Evolutionary conservation across 2,113 vertebrate genomes (phyloP).

Genomic region (Rhea pennata): DNA sequence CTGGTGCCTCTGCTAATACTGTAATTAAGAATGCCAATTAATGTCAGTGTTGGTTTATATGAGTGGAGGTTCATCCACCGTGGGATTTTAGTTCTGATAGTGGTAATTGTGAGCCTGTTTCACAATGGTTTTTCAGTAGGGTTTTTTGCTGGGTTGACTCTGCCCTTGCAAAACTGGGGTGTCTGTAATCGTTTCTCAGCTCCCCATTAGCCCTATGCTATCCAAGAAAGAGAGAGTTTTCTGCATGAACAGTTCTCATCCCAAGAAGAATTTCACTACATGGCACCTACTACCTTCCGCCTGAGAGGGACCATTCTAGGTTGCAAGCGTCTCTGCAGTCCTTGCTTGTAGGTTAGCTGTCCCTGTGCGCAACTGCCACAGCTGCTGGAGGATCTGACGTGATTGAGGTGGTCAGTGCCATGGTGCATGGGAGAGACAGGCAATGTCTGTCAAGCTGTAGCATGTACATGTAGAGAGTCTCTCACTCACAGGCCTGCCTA

Average conservation of each 20-base stretch:
- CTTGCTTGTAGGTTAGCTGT: neutral
- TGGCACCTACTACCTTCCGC: fast-evolving
- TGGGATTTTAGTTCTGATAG: neutral
- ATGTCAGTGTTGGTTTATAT: neutral
- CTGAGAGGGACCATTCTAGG: neutral
- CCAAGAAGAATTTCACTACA: neutral
- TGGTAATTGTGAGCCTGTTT: neutral
- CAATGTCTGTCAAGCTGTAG: neutral
- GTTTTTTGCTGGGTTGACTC: neutral
- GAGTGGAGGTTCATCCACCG: neutral
- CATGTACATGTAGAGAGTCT: neutral
- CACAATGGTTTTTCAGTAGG: neutral
- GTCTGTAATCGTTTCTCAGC: neutral
- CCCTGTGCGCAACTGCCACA: neutral
- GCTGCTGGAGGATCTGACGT: neutral
- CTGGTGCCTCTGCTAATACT: neutral
- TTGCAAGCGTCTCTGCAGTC: neutral
- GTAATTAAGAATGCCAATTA: neutral
- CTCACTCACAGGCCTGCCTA: neutral
- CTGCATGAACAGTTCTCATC: neutral
- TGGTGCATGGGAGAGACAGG: neutral
- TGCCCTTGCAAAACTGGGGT: neutral
- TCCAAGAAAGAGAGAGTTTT: neutral
- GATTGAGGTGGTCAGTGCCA: neutral
- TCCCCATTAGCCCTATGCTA: neutral